Conservation (phyloP, 2,797 vertebrate species). For the Arctocebus calabarensis region DNA sequence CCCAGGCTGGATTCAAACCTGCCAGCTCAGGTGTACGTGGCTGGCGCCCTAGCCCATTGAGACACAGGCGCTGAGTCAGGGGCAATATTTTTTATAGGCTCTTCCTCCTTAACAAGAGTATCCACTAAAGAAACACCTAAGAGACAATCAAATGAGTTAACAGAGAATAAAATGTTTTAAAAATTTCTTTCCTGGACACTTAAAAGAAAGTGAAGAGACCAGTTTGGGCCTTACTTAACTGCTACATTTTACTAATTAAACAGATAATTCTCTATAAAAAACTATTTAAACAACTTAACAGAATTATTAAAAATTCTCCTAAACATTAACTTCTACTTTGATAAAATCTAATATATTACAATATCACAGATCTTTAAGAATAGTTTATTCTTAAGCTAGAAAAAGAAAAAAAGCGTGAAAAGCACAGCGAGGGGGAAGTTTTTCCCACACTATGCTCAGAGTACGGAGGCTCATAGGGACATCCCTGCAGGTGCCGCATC, state of each 20-base stretch:
- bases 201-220: conserved; percentile 33
- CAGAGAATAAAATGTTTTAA: not conserved
- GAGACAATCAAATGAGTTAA: conserved; percentile 32
- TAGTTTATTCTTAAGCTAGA: not conserved
- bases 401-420: not conserved
- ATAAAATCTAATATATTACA: not conserved
- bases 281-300: conserved; percentile 29
- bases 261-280: conserved; percentile 55
- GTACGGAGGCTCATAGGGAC: not conserved
- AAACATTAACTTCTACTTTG: conserved; percentile 15
- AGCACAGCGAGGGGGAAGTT: not conserved
- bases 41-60: too few relatives aligned
- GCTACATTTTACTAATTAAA: conserved; percentile 18
- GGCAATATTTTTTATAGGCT: conserved; percentile 17
- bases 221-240: conserved; percentile 18
- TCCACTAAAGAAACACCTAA: conserved; percentile 43
- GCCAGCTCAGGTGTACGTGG: too few relatives aligned
- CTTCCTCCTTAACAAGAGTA: conserved; percentile 10
- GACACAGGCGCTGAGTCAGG: too few relatives aligned
- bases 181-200: conserved; percentile 11
- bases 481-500: not conserved
- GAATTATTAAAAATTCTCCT: conserved; percentile 24
- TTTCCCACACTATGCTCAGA: not conserved
- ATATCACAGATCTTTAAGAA: not conserved
- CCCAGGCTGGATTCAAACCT: not conserved